Base-by-base conservation (phyloP, 1,140 invertebrate species). In the Heliconius melpomene region DNA sequence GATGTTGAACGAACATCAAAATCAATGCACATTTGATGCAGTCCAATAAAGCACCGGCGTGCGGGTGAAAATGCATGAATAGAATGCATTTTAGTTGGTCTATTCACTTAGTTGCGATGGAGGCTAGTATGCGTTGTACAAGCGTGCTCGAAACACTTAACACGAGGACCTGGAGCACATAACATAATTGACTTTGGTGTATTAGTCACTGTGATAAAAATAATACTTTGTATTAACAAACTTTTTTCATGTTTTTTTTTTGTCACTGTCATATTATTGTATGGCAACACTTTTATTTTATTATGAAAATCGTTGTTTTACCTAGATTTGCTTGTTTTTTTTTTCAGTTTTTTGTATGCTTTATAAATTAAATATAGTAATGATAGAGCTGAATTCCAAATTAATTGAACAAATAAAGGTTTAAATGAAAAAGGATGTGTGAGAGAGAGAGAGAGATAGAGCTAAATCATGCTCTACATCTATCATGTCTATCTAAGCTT, bases 11-110 rank as follows among this genome's bases (percentile, higher is more conserved):
- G 23, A 26, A 66, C 11, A 16, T 26, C 60, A 66, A 66, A 66
- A 66, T 66, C 60, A 29, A 66, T 66, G 60, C 26, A 26, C 60
- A 29, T 26, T 66, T 29, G 23, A 66, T 29, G 26, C 11, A 66
- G 60, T 66, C 60, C 60, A 29, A 66, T 66, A 29, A 29, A 66
- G 60, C 26, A 57, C 20, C 9, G 26, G n/a, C 13, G 60, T 66
- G 23, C n/a, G 23, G 23, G 26, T 29, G n/a, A 26, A 66, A 26
- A 66, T 29, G 60, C 23, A 66, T 66, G 60, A 66, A 66, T 66
- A 66, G 60, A 66, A 66, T 26, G 60, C 23, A 66, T 66, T 66
- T 66, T 66, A 66, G 60, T 66, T 66, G 60, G 60, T 66, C 60
- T 66, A 66, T 66, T 66, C 60, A 66, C 60, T 66, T 66, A 66